Evolutionary conservation across 2,797 vertebrate genomes (phyloP).

Genomic region (Macropodus opercularis): DNA sequence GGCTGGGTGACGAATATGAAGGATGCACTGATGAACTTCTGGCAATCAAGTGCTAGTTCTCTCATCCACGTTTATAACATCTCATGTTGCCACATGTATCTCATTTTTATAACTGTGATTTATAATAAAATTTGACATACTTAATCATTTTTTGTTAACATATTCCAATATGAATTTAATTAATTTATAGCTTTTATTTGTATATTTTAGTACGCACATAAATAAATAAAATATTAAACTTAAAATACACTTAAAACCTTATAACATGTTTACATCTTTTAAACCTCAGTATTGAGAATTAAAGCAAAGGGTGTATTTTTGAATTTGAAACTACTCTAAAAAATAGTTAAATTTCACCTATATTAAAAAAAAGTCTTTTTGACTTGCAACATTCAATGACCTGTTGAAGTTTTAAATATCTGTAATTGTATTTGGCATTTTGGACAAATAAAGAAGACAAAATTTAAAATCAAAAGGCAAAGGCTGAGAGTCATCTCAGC

Average conservation of each 20-base stretch:
- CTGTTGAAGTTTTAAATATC: not conserved
- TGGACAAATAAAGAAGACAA: not conserved
- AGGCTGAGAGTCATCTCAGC: not conserved
- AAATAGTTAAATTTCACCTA: too few relatives aligned
- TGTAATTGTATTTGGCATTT: constrained; percentile 32
- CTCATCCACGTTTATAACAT: constrained; percentile 60
- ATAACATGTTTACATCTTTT: constrained; percentile 10
- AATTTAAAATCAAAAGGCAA: constrained; percentile 18
- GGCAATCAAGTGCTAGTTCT: constrained; percentile 80
- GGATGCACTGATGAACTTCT: constrained; percentile 84
- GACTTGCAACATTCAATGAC: not conserved
- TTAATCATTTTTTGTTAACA: constrained; percentile 44
- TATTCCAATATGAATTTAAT: constrained; percentile 12
- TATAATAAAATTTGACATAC: constrained; percentile 24
- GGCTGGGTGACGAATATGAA: constrained; percentile 78
- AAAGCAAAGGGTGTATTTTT: too few relatives aligned
- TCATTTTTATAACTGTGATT: constrained; percentile 4
- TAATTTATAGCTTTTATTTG: too few relatives aligned
- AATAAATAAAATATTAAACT: too few relatives aligned
- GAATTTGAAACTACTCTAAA: too few relatives aligned
- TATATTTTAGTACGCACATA: too few relatives aligned
- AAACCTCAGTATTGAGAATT: not conserved
- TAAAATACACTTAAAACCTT: too few relatives aligned
- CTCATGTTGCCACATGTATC: constrained; percentile 31
- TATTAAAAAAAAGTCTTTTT: too few relatives aligned